A percentile compares a stretch with the other conserved stretches of the same genome.
Evolutionary conservation across 1,140 invertebrate genomes (phyloP).

Genomic region (Probaryconus sp.): DNA sequence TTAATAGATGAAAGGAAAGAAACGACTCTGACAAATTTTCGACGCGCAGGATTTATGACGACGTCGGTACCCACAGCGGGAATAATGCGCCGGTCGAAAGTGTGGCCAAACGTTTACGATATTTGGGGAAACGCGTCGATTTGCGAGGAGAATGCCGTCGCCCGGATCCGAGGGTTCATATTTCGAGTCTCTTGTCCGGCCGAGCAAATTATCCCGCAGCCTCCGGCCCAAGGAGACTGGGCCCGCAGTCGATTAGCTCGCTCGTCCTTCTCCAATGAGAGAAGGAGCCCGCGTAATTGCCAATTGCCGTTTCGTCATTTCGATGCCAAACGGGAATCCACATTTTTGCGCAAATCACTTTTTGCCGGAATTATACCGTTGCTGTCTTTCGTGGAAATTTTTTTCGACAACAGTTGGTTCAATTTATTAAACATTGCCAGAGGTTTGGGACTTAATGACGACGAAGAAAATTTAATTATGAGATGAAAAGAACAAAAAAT

Average conservation of each 20-base stretch:
- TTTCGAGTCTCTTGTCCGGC: no score
- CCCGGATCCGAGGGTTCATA: no score
- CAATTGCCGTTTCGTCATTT: constrained; percentile 44
- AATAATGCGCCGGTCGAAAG: constrained; percentile 10
- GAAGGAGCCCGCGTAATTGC: constrained; percentile 31
- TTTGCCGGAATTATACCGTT: constrained; percentile 28
- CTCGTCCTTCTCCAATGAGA: neutral
- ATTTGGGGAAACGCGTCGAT: constrained; percentile 11
- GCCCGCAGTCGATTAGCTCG: neutral
- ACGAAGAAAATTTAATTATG: no score
- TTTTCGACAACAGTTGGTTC: no score
- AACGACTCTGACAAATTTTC: constrained; percentile 70
- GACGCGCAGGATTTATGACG: constrained; percentile 62
- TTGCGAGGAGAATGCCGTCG: no score
- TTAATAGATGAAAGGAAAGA: no score
- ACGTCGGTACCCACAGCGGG: constrained; percentile 5
- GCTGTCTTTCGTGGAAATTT: constrained; percentile 47
- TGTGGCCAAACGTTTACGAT: constrained; percentile 11
- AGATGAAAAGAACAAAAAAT: no score
- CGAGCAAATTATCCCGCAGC: neutral
- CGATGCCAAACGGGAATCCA: constrained; percentile 40
- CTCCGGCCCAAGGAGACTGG: no score
- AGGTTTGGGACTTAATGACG: no score
- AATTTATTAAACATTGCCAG: no score
- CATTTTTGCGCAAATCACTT: constrained; percentile 31